Base-by-base conservation (phyloP, 2,113 vertebrate genomes). In the Menidia beryllina region DNA sequence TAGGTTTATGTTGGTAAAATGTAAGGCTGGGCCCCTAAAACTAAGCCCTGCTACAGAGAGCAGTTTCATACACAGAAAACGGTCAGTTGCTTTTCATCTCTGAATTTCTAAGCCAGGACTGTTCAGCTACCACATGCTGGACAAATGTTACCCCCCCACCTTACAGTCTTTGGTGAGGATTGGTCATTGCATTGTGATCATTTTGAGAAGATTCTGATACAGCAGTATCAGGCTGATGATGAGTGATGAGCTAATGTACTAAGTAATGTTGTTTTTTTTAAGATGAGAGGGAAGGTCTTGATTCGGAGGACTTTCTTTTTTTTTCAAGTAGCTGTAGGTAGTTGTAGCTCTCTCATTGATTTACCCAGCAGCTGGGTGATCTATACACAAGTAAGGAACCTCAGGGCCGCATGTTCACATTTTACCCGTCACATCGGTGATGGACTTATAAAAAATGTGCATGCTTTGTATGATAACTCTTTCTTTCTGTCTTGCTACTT, bases 351-450 rank as follows among this genome's bases (percentile, higher is more conserved):
- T 58, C 3, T 59, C 26, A 69, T 39, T 50, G 0, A 27, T 45
- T 67, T 71, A 52, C 84, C 78, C 81, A n/a, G 82, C 53, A 69
- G 13, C 12, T 68, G 56, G 2, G 27, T 65, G 77, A 81, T 86
- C 77, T 76, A 76, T 75, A 34, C 86, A 87, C 87, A 91, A 74
- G 84, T 60, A 55, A 86, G 79, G 82, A 72, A 84, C 41, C 68
- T 86, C 89, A 87, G 86, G 78, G 83, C 2, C 62, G 79, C 68
- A 69, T 11, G 2, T 47, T 70, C 8, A 72, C 55, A 20, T 27
- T 20, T 50, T 41, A 48, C 65, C 43, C 20, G n/a, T 45, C 17
- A 83, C 55, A 55, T 24, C 26, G 8, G 13, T 50, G 23, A 54
- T 60, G 23, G 60, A 53, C 30, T 8, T 26, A 25, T n/a, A 41